Evolutionary conservation across 2,797 vertebrate species (phyloP), one percentile per base, ranked within the genome.

Genomic region (Zalophus californianus): DNA sequence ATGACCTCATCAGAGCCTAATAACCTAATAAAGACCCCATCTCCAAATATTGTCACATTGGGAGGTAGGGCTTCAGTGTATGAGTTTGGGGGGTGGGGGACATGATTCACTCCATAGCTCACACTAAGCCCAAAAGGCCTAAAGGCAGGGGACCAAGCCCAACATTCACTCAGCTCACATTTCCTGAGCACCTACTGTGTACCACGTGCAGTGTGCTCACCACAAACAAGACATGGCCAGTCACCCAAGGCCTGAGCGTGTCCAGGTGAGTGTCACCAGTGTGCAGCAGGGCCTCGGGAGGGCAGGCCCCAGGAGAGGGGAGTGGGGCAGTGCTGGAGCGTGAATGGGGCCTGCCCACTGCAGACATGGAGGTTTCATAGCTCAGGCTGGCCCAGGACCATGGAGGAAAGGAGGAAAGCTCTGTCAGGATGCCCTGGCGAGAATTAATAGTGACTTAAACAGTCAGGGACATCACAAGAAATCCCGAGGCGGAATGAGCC

Each of bases 321-420:
- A 48, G 11, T 16, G 7, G 8, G 1, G 62, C 64, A 3, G 25
- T 18, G n/a, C 83, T 72, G 27, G 48, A 83, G 48, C 1, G 6
- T 62, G 20, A 60, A 18, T 1, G 18, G 48, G 27, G 66, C 27
- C 9, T 44, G 14, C 35, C 72, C 48, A 25, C 25, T 16, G 12
- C 54, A 25, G 66, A 29, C 0, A 1, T 0, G 0, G 35, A 20
- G 62, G 18, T 54, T 10, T 58, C 35, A 0, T 38, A 27, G 64
- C 50, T 2, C 3, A 27, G 38, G 38, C 70, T 20, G 64, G 41
- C 48, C 29, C 9, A 1, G 62, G 35, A 8, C 50, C 3, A 0
- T 15, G 41, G 15, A 29, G 3, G 5, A 3, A 68, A 23, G 27
- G 72, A 13, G 41, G 56, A 75, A 14, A 7, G 41, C 4, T 32